A percentile compares a stretch with the other conserved stretches of the same genome.
phyloP scores from a whole-genome alignment of 2,797 vertebrate species.

The Delichon dasypus region DNA sequence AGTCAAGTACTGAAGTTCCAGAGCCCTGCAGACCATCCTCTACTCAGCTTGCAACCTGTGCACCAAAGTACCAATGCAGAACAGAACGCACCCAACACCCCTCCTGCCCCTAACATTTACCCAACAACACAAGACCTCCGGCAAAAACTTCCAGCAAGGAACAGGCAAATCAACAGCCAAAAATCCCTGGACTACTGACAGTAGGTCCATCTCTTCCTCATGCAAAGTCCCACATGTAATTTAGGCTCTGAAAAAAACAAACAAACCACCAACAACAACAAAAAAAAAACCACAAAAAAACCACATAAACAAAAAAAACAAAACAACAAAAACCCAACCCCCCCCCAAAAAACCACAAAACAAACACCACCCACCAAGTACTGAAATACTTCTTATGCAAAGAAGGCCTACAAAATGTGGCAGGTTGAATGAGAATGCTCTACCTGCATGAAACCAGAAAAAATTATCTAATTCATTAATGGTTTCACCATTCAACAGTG shows the following conservation, averaged over 20 bases:
- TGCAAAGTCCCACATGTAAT: background rate
- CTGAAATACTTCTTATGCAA: background rate
- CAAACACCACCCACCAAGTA: background rate
- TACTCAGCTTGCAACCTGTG: background rate
- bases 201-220: background rate
- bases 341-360: no score
- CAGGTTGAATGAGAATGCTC: background rate
- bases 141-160: background rate
- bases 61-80: background rate
- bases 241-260: background rate
- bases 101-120: accelerated
- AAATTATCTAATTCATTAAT: background rate
- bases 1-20: background rate
- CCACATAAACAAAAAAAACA: no score
- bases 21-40: background rate
- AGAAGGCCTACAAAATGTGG: background rate
- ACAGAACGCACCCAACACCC: background rate
- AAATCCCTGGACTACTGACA: background rate
- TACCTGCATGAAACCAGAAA: background rate
- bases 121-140: background rate
- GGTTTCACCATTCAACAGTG: background rate
- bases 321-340: no score
- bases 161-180: background rate
- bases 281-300: no score
- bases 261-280: no score